These are phyloP conservation scores for Alexandromys fortis DNA, from an alignment of 2,113 vertebrate genomes.

Conservation along the genomic window DNA sequence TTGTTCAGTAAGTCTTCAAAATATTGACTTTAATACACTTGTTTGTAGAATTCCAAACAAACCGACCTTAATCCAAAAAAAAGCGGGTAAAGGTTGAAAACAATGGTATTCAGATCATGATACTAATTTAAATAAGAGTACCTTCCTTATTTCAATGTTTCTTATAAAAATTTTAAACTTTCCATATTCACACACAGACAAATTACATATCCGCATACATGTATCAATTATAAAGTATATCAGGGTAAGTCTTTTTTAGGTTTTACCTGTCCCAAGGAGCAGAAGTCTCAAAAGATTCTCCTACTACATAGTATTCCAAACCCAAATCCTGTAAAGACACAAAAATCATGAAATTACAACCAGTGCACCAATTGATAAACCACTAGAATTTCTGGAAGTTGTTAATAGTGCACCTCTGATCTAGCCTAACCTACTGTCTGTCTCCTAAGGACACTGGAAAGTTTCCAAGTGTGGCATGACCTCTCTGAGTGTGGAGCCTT, in stretches of 20 bases:
- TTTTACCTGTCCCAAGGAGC: slow-evolving; percentile 99
- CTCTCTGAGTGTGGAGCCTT: neutral
- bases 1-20: slow-evolving; percentile 45
- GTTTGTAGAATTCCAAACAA: neutral
- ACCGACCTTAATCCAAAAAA: neutral
- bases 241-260: slow-evolving; percentile 48
- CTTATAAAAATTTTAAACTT: slow-evolving; percentile 42
- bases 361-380: slow-evolving; percentile 16
- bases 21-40: neutral
- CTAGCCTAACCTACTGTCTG: neutral
- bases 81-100: neutral
- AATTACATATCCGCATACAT: neutral
- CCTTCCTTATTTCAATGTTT: slow-evolving; percentile 22
- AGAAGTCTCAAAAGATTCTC: slow-evolving; percentile 99
- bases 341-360: slow-evolving; percentile 64
- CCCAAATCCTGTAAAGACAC: slow-evolving; percentile 92
- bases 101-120: neutral
- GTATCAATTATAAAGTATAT: slow-evolving; percentile 1
- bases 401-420: neutral
- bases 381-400: neutral
- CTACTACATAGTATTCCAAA: slow-evolving; percentile 97
- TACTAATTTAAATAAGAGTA: slow-evolving; percentile 61
- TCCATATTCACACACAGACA: neutral
- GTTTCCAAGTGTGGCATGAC: neutral
- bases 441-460: neutral